Conservation (phyloP, 2,113 vertebrate species). For the Eolophus roseicapilla region DNA sequence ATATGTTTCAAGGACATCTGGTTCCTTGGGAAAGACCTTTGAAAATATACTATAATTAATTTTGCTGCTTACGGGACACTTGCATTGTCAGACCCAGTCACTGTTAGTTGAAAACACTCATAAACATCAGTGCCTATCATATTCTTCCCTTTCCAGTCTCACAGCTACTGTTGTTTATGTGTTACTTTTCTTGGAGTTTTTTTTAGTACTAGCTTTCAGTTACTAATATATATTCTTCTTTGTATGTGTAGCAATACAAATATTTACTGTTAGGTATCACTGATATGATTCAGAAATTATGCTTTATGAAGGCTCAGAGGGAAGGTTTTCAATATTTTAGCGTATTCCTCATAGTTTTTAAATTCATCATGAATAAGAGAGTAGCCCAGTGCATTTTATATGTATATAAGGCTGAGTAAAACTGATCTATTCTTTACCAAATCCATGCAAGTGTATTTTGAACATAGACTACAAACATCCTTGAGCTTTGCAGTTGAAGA, state of each 20-base stretch:
- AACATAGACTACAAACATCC: not conserved
- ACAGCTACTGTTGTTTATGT: not conserved
- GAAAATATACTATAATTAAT: not conserved
- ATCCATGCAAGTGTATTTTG: not conserved
- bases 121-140: not conserved
- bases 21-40: not conserved
- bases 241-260: not conserved
- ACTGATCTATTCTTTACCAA: not conserved
- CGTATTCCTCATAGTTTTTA: not conserved
- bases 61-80: not conserved
- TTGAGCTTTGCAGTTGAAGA: not conserved
- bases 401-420: not conserved
- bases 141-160: not conserved
- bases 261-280: not conserved
- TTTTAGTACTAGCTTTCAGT: not conserved
- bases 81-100: not conserved
- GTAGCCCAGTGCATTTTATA: not conserved
- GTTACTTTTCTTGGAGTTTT: not conserved
- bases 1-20: not conserved
- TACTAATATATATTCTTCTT: not conserved
- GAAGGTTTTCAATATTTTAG: constrained; percentile 5
- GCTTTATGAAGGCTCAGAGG: not conserved
- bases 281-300: not conserved
- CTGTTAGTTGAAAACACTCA: not conserved
- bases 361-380: not conserved